These are phyloP conservation scores for Potamarius usumacintae DNA, from an alignment of 2,113 vertebrate genomes.

Conservation along the genomic window DNA sequence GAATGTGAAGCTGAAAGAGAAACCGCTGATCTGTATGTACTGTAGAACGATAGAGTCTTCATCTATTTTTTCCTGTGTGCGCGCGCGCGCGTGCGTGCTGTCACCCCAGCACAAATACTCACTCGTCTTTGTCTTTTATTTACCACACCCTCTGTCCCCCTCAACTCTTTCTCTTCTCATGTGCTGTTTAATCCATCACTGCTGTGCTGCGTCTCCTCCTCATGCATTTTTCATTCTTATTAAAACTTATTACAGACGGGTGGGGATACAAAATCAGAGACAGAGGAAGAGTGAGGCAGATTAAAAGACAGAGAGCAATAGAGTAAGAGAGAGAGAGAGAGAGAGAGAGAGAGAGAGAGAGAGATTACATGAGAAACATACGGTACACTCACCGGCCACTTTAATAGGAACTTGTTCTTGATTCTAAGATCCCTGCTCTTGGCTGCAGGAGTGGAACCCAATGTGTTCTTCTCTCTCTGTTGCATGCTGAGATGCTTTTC, in stretches of 20 bases:
- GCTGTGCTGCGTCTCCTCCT: background rate
- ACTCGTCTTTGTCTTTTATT: constrained; percentile 15
- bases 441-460: too few species aligned
- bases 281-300: background rate
- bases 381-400: background rate
- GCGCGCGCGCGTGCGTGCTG: background rate
- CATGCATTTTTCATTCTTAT: constrained; percentile 32
- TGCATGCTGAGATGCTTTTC: too few species aligned
- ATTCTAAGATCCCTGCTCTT: too few species aligned
- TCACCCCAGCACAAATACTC: background rate
- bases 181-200: constrained; percentile 11
- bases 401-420: too few species aligned
- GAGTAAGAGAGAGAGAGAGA: background rate
- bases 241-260: background rate
- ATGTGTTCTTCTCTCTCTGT: too few species aligned
- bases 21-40: background rate
- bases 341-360: background rate
- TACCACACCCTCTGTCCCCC: background rate
- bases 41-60: background rate
- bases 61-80: background rate
- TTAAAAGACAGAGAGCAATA: background rate
- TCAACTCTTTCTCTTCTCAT: constrained; percentile 9
- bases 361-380: background rate
- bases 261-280: background rate
- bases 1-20: background rate